Conservation (phyloP, 2,113 vertebrate species). For the Orientallactaga bullata region DNA sequence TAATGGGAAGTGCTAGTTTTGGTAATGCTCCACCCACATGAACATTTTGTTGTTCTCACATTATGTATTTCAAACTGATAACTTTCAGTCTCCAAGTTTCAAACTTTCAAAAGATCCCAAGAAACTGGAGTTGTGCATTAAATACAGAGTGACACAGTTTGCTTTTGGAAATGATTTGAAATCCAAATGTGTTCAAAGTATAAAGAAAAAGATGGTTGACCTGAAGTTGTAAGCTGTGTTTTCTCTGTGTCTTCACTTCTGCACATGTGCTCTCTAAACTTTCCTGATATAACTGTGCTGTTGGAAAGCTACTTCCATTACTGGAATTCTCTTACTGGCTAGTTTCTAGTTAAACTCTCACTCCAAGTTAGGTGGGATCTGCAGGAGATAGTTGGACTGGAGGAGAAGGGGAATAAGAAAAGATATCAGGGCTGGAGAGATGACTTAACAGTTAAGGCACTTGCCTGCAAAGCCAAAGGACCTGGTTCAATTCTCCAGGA, state of each 20-base stretch:
- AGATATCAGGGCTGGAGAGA: too few relatives aligned
- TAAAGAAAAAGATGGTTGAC: background rate
- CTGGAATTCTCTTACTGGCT: background rate
- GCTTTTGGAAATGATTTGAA: conserved; percentile 2
- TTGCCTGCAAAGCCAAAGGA: too few relatives aligned
- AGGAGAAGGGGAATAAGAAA: background rate
- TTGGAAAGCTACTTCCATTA: conserved; percentile 13
- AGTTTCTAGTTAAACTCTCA: background rate
- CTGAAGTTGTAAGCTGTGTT: background rate
- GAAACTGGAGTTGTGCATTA: background rate
- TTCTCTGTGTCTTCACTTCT: background rate
- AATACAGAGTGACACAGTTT: conserved; percentile 6
- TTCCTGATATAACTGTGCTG: background rate
- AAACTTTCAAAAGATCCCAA: background rate
- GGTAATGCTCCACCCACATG: background rate
- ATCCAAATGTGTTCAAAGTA: background rate
- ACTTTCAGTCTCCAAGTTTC: conserved; percentile 30
- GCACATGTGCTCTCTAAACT: background rate
- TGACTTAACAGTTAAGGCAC: too few relatives aligned
- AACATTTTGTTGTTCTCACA: background rate
- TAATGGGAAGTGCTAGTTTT: background rate
- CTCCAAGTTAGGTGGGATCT: background rate
- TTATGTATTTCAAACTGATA: conserved; percentile 7
- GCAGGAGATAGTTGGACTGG: background rate
- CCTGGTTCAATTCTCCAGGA: too few relatives aligned